Evolutionary conservation across 2,888 invertebrate species (phyloP), one percentile per base, ranked within the genome.

Genomic region (Lycophotia porphyrea): DNA sequence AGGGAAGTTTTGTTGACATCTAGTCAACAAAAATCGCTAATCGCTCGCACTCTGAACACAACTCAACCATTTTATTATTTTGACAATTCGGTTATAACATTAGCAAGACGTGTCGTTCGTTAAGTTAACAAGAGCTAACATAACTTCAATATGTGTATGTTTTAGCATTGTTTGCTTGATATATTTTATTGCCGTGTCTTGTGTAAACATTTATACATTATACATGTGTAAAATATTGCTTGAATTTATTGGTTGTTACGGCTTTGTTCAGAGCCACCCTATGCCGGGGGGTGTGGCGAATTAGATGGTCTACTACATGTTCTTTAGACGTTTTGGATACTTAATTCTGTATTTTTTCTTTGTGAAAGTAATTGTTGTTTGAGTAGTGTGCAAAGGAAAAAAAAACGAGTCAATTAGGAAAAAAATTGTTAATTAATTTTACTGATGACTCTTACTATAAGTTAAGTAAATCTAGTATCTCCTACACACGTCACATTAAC

Each of bases 101-200:
- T 94, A 94, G 87, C 92, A 94, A 94, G 93, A 94, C 93, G 90
- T 86, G 88, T 88, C 90, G 91, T 90, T 90, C 87, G 87, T 88
- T 90, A 88, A 93, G 93, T 93, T 93, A 95, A 95, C 93, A 93
- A 89, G 91, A 91, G 87, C 91, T 89, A 90, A 90, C 90, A 90
- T 93, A 92, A 93, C 92, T 93, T 86, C 90, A 74, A 91, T 93
- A 91, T 94, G 92, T 78, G 86, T 84, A 82, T 95, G 95, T 95
- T 94, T 94, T 93, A 92, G 93, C 92, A 93, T 96, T 96, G 96
- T 96, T 93, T 87, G 86, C 87, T 82, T 93, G 94, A 95, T 94
- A 92, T 93, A 93, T 95, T 96, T 96, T 95, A 96, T 93, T 86
- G 92, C 93, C 93, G 88, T 94, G 93, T 93, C 95, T 96, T 95